Evolutionary conservation across 2,888 invertebrate genomes (phyloP), one percentile per base, ranked within the genome.

Genomic region (Azorinus chamasolen): DNA sequence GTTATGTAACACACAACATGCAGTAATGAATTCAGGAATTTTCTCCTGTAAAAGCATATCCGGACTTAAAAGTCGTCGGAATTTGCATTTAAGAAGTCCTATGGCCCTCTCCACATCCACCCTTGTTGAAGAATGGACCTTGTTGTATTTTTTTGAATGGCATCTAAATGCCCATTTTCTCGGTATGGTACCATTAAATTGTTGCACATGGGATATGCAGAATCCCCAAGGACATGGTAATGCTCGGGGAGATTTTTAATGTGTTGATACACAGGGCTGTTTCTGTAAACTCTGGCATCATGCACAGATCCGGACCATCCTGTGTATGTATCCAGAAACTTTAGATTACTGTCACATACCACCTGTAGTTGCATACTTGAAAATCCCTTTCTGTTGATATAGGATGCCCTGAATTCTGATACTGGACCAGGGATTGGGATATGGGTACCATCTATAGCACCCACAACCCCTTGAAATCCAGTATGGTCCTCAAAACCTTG

Each of bases 121-220:
- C 14, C 63, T 8, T 41, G 41, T 64, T 24, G 41, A 27, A 22
- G 53, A 53, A 27, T 53, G 63, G 4, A n/a, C 25, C 12, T 64
- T 16, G 41, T 78, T 78, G 64, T 50, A 78, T 37, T 69, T 65
- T 25, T 18, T 27, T 69, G 68, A 10, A 69, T 48, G 22, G 53
- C 48, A 14, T 41, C 51, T 8, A 72, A 45, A 45, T 72, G 63
- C 5, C 71, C 71, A 32, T 50, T 64, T 41, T 72, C 58, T 8
- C 64, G 27, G 43, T 27, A 72, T 14, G 71, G 71, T 12, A 51
- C 51, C 22, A 72, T 18, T 12, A 64, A 18, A 51, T 37, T 41
- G 12, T 18, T 20, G 2, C 18, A 32, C 8, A 41, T 5, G 1
- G 71, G 64, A 39, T 64, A 72, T 8, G 71, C 71, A 2, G 50